Base-by-base conservation (phyloP, 2,113 vertebrate species). In the Macrotus californicus region DNA sequence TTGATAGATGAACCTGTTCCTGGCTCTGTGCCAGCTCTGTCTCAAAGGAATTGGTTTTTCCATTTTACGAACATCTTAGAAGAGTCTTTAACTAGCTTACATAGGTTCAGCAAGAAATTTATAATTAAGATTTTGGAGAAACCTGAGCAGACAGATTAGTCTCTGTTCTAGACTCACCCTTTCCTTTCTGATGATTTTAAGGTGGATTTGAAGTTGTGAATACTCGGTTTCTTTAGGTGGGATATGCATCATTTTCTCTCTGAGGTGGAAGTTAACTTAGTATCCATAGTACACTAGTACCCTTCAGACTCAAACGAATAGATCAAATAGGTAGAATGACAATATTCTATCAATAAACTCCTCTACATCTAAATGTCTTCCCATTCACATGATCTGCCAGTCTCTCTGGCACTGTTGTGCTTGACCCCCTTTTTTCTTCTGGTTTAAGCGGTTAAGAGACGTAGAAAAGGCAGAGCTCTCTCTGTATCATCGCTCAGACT, bases 81-180 rank as follows among this genome's bases (percentile, higher is more conserved):
- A 94, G 67, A 89, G 82, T 83, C 52, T 82, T 0, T 73, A 93
- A 89, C n/a, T 92, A 77, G 26, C 41, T 95, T 87, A 67, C 4
- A 24, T 72, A 91, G 39, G 46, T 93, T 96, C 39, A 95, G 36
- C 48, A 41, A 89, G 22, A 79, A 41, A 50, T 72, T 96, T 94
- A 59, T 34, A 79, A 52, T 89, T 96, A 69, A 93, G 31, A 81
- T 95, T 96, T 96, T 85, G 29, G 59, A 97, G 80, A 79, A 95
- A 77, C 6, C 59, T 67, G 43, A 94, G 56, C 87, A 93, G 52
- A 92, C 22, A 91, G 80, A 85, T 22, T 83, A 22, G 8, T 59
- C 16, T 95, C 48, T 69, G 79, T 81, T 90, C 26, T 76, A 59
- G 59, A 81, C 5, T 85, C 59, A 82, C 59, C 50, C 24, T 82